Base-by-base conservation (phyloP, 2,113 vertebrate species). In the Erpornis zantholeuca region DNA sequence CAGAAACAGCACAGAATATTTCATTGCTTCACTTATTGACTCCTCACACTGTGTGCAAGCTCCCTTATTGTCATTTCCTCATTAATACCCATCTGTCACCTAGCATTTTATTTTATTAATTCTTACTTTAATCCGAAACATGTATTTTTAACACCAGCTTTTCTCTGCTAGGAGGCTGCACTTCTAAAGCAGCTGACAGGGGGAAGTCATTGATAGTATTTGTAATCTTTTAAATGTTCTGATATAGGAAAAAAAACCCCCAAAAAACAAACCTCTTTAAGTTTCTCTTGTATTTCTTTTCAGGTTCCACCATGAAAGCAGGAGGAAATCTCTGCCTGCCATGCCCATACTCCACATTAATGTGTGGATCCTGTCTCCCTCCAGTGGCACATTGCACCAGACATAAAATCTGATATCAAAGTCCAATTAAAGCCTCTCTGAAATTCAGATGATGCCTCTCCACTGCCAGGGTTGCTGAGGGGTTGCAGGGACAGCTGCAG, bases 281-380 rank as follows among this genome's bases (percentile, higher is more conserved):
- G 11, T 40, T 79, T 49, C 36, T 27, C 40, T 31, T 9, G 38
- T 8, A 16, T 24, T 73, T 78, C 31, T 89, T 92, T 65, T 12
- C 42, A 53, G 53, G 38, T 65, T 27, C 42, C 73, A 82, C 3
- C 31, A 38, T 11, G 60, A 19, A 33, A 82, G 17, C 21, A 36
- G 57, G 10, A 66, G 72, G 35, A 87, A 73, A 18, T 66, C 60
- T 83, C 59, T 79, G 60, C 16, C 49, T 73, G 54, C 18, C 56
- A 25, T 28, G 54, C 31, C 59, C 59, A 44, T 1, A 15, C 33
- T n/a, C 42, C 1, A 19, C 70, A 29, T 28, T 52, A 93, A 96
- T 13, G 22, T 10, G 56, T 82, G 94, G 95, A 80, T 90, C 94
- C 75, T 97, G 96, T 96, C 94, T 97, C 96, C 96, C 95, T 96